These are phyloP conservation scores for Onthophagus sagittarius DNA, from an alignment of 2,888 invertebrate species.

Conservation along the genomic window DNA sequence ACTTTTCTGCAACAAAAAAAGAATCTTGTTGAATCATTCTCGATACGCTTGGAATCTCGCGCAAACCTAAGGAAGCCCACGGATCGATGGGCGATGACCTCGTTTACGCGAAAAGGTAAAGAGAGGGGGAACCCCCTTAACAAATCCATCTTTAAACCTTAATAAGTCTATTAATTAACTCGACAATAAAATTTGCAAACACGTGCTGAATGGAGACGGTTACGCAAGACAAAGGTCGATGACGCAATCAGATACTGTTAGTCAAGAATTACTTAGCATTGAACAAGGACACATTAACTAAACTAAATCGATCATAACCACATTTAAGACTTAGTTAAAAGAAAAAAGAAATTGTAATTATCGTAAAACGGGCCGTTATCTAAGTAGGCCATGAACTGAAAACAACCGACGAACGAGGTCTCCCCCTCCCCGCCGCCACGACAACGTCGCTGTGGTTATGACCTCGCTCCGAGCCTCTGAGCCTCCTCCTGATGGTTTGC, in stretches of 20 bases:
- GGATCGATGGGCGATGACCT: background rate
- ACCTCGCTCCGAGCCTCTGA: background rate
- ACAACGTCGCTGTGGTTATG: background rate
- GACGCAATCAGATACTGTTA: background rate
- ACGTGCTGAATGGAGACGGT: background rate
- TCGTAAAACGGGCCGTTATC: conserved; percentile 5
- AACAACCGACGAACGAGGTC: background rate
- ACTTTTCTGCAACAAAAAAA: conserved; percentile 21
- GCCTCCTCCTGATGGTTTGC: background rate
- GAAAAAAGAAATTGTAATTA: conserved; percentile 5
- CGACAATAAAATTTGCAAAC: background rate
- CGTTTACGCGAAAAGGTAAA: background rate
- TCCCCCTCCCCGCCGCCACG: background rate
- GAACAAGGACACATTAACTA: background rate
- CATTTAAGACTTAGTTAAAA: too few relatives aligned
- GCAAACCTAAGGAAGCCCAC: background rate
- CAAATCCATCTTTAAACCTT: background rate
- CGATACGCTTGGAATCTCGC: background rate
- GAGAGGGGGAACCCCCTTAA: background rate
- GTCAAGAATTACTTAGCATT: background rate
- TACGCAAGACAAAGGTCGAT: background rate
- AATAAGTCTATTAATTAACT: background rate
- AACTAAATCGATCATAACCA: too few relatives aligned
- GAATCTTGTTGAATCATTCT: background rate
- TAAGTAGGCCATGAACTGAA: conserved; percentile 7